A percentile compares a stretch with the other conserved stretches of the same genome.
phyloP scores from a whole-genome alignment of 2,888 invertebrate species.

The Auanema sp. region DNA sequence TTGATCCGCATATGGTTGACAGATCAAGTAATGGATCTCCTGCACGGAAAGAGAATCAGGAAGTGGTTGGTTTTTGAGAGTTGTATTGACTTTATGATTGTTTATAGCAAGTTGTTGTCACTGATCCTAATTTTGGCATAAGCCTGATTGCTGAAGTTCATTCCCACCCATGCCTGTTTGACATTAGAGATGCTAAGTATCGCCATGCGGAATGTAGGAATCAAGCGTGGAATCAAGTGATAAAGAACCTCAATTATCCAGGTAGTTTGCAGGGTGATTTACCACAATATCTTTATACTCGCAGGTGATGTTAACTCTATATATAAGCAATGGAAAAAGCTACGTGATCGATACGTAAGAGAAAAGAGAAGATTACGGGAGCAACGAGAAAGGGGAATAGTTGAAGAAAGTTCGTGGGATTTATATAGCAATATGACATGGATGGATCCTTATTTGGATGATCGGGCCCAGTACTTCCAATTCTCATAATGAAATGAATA shows the following conservation, averaged over 20 bases:
- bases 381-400: conserved; percentile 18
- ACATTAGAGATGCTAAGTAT: conserved; percentile 51
- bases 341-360: conserved; percentile 58
- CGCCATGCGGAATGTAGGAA: conserved; percentile 47
- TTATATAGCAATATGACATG: conserved; percentile 49
- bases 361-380: conserved; percentile 46
- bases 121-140: conserved; percentile 44
- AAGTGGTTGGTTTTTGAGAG: conserved; percentile 23
- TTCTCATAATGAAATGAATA: neutral
- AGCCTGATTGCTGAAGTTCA: conserved; percentile 40
- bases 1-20: conserved; percentile 60
- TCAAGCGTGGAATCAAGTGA: conserved; percentile 49
- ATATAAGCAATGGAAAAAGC: conserved; percentile 62
- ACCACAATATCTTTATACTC: conserved; percentile 5
- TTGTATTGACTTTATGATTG: neutral
- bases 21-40: conserved; percentile 43
- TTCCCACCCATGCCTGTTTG: conserved; percentile 49
- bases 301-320: conserved; percentile 46
- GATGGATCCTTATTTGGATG: conserved; percentile 57
- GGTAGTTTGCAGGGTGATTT: conserved; percentile 26
- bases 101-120: conserved; percentile 35
- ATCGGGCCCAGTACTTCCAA: conserved; percentile 34
- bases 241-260: conserved; percentile 45
- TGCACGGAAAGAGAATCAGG: conserved; percentile 36
- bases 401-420: conserved; percentile 49